Percentiles rank a stretch among this genome's conserved stretches.
Conservation (phyloP, 1,140 invertebrate genomes). For the Lethrus apterus region DNA sequence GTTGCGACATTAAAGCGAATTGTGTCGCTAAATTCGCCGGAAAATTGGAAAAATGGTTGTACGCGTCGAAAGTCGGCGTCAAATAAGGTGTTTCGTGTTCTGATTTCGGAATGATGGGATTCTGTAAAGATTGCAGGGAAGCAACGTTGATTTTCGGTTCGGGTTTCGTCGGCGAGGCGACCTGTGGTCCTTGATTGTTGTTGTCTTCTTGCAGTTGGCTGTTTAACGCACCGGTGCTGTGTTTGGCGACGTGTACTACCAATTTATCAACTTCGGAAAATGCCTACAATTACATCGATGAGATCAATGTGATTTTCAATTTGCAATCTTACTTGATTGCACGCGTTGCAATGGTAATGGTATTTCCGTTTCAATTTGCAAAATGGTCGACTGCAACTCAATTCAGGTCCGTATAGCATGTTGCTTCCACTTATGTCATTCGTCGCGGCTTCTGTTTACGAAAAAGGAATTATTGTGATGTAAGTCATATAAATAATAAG, state of each 20-base stretch:
- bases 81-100: conserved; percentile 28
- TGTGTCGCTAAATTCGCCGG: conserved; percentile 36
- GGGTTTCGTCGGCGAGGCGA: conserved; percentile 18
- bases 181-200: conserved; percentile 37
- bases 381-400: conserved; percentile 72
- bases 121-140: conserved; percentile 34
- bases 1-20: conserved; percentile 38
- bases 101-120: conserved; percentile 16
- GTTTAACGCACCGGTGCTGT: conserved; percentile 51
- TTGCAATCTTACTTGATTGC: conserved; percentile 58
- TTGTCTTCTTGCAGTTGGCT: conserved; percentile 46
- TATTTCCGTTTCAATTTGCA: conserved; percentile 79
- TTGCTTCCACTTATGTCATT: conserved; percentile 7
- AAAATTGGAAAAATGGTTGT: conserved; percentile 38
- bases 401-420: conserved; percentile 44
- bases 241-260: conserved; percentile 62
- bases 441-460: conserved; percentile 4
- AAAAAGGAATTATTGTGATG: too few species aligned
- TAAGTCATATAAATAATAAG: too few species aligned
- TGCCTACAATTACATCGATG: conserved; percentile 39
- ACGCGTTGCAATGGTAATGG: conserved; percentile 82
- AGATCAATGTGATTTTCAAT: neutral
- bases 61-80: conserved; percentile 38
- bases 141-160: conserved; percentile 37
- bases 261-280: conserved; percentile 62